Conservation (phyloP, 2,888 invertebrate species). For the Cantharis rustica region DNA sequence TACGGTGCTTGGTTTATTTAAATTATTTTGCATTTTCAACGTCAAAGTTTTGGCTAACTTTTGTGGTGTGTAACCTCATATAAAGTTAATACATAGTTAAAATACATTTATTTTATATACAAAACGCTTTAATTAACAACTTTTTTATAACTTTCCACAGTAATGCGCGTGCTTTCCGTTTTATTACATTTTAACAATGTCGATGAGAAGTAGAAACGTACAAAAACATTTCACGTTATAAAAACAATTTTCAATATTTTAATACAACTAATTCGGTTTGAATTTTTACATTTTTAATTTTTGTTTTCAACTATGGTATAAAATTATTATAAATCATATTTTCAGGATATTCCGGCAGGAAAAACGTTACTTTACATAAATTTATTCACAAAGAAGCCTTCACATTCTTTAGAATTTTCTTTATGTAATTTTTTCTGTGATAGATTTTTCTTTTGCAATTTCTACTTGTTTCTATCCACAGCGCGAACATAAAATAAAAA, state of each 20-base stretch:
- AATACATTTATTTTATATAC: background rate
- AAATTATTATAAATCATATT: background rate
- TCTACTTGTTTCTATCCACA: background rate
- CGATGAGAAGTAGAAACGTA: background rate
- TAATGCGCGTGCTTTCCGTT: background rate
- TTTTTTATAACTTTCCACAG: background rate
- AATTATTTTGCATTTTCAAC: background rate
- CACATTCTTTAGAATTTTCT: background rate
- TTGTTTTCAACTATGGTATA: background rate
- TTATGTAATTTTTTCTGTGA: background rate
- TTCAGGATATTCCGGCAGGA: background rate
- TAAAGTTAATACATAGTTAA: background rate
- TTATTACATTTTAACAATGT: background rate
- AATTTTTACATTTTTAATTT: background rate
- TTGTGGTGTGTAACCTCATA: background rate
- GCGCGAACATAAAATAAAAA: background rate
- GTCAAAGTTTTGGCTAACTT: background rate
- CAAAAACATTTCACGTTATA: background rate
- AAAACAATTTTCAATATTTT: background rate
- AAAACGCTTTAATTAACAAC: slow-evolving; percentile 2
- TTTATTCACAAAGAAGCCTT: background rate
- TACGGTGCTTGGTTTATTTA: background rate
- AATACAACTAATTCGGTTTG: background rate
- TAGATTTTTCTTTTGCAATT: background rate
- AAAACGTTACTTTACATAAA: background rate